Base-by-base conservation (phyloP, 2,888 invertebrate genomes). In the Gymnoscelis rufifasciata region DNA sequence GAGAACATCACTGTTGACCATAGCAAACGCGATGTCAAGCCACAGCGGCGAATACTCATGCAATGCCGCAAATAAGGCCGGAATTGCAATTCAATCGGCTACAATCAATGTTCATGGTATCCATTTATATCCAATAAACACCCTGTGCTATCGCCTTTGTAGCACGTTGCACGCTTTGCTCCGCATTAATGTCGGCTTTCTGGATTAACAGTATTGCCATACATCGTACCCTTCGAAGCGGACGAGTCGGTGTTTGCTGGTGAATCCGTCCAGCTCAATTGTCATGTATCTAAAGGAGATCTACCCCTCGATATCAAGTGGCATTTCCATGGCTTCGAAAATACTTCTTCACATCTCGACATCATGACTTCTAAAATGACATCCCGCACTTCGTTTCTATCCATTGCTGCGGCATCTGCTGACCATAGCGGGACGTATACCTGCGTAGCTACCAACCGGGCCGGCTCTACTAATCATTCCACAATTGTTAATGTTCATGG, bases 371-470 rank as follows among this genome's bases (percentile, higher is more conserved):
- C 89, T 39, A 90, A 91, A 88, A 90, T 91, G 88, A 91, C 91
- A 42, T 91, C 90, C 57, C 90, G 91, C 54, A 83, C 92, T 59
- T 94, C 93, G 73, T 92, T 93, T 54, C 82, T 95, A 51, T 93
- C 92, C 51, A 93, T 95, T 64, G 92, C 93, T 64, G 88, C 92
- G 43, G 90, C 93, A 46, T 89, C 90, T 60, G 91, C 91, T 19
- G 88, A 90, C 51, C 94, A 95, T 74, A 91, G 93, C 54, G 94
- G 94, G 57, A 90, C 90, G 69, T 95, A 94, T 70, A 93, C 93
- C 54, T 95, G 95, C 76, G 90, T 91, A 57, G 95, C 93, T 26
- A 86, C 88, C 54, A 95, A 95, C 84, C 86, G 76, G 62, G 94
- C 93, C 54, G 95, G 94, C 63, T 88, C 83, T 50, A 89, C 91